phyloP scores from a whole-genome alignment of 2,113 vertebrate species.

The Corythoichthys intestinalis region DNA sequence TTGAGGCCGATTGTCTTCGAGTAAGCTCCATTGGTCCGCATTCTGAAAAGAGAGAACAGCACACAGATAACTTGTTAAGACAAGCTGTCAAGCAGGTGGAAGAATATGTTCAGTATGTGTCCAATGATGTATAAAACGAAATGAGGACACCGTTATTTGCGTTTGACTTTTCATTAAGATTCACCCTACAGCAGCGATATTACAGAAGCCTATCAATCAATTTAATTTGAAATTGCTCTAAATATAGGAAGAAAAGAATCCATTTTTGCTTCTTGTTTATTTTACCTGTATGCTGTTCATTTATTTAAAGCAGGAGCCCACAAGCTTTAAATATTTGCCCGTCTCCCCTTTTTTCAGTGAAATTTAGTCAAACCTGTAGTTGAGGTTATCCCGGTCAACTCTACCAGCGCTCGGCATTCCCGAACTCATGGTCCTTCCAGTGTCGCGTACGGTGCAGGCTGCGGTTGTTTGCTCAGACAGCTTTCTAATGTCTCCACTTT shows the following conservation, averaged over 20 bases:
- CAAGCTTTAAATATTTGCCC: neutral
- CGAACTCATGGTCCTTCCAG: conserved; percentile 22
- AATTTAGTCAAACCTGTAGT: conserved; percentile 53
- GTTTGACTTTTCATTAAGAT: neutral
- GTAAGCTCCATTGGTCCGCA: conserved; percentile 52
- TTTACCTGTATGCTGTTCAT: neutral
- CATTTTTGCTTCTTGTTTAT: neutral
- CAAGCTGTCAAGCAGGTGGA: neutral
- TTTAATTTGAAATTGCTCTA: neutral
- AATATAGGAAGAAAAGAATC: neutral
- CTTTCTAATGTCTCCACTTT: conserved; percentile 51
- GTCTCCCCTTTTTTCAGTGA: neutral
- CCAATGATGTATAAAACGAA: neutral
- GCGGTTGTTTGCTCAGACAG: conserved; percentile 56
- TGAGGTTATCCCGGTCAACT: conserved; percentile 39
- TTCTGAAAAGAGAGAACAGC: conserved; percentile 37
- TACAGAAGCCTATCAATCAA: neutral
- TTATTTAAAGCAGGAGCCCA: neutral
- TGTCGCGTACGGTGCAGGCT: conserved; percentile 58
- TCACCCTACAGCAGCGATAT: neutral
- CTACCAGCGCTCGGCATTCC: conserved; percentile 5
- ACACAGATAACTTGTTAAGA: conserved; percentile 13
- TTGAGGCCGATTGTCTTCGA: conserved; percentile 53
- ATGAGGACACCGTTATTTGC: neutral
- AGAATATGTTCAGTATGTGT: neutral